These are phyloP conservation scores for Chaetodon trifascialis DNA, from an alignment of 2,113 vertebrate genomes.

Conservation along the genomic window DNA sequence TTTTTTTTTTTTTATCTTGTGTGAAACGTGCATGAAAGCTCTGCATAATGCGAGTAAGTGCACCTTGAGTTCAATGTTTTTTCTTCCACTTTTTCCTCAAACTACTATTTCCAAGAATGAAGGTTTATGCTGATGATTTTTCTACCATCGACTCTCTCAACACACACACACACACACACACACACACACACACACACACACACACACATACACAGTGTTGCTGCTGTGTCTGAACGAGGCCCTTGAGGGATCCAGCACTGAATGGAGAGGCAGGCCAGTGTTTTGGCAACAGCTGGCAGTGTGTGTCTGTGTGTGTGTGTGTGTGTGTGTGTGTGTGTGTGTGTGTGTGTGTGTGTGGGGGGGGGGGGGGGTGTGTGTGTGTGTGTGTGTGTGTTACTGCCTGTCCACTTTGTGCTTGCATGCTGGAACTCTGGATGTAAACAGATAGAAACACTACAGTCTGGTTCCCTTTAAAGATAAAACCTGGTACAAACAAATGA, in stretches of 20 bases:
- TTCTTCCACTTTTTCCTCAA: background rate
- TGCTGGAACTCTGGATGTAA: background rate
- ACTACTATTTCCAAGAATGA: background rate
- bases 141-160: background rate
- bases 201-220: background rate
- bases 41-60: too few species aligned
- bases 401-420: slow-evolving; percentile 20
- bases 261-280: slow-evolving; percentile 50
- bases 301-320: slow-evolving; percentile 44
- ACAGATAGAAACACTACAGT: slow-evolving; percentile 27
- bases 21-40: background rate
- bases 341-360: slow-evolving; percentile 47
- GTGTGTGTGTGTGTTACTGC: slow-evolving; percentile 38
- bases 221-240: slow-evolving; percentile 37
- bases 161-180: background rate
- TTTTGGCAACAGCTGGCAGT: slow-evolving; percentile 79
- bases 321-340: slow-evolving; percentile 46
- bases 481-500: slow-evolving; percentile 12
- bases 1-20: background rate
- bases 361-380: slow-evolving; percentile 42
- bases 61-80: background rate
- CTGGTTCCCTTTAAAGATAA: background rate
- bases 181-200: background rate
- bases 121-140: background rate
- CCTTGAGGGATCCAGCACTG: slow-evolving; percentile 52